Conservation (phyloP, 2,888 invertebrate species). For the Orgyia antiqua region DNA sequence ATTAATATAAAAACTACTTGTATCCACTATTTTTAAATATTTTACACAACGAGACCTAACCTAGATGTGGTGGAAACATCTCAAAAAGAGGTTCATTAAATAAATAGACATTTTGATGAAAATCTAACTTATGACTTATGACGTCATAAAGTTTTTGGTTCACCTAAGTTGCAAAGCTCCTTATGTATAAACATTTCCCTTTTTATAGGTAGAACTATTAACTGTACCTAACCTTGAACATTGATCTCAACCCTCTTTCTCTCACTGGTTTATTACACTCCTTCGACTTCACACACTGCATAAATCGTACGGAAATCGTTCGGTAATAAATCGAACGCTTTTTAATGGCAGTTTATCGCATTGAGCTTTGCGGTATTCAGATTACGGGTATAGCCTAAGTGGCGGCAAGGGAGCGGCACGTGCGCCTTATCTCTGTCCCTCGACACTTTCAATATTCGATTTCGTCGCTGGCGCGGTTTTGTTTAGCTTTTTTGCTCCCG, state of each 20-base stretch:
- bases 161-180: too few relatives aligned
- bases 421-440: conserved; percentile 71
- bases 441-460: conserved; percentile 77
- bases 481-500: conserved; percentile 33
- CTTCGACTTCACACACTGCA: conserved; percentile 25
- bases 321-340: conserved; percentile 76
- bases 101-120: too few relatives aligned
- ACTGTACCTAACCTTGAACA: too few relatives aligned
- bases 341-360: conserved; percentile 77
- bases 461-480: conserved; percentile 56
- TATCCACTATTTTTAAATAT: too few relatives aligned
- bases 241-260: conserved; percentile 20
- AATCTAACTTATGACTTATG: too few relatives aligned
- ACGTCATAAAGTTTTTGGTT: too few relatives aligned
- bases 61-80: too few relatives aligned
- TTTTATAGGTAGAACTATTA: too few relatives aligned
- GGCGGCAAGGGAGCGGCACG: conserved; percentile 70
- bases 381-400: conserved; percentile 69
- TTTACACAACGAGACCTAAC: too few relatives aligned
- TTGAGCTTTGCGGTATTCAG: conserved; percentile 76
- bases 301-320: conserved; percentile 72
- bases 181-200: too few relatives aligned
- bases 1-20: too few relatives aligned
- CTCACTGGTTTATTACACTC: conserved; percentile 25
- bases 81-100: too few relatives aligned